Evolutionary conservation across 2,797 vertebrate genomes (phyloP), one percentile per base, ranked within the genome.

Genomic region (Ctenosaura bakeri): DNA sequence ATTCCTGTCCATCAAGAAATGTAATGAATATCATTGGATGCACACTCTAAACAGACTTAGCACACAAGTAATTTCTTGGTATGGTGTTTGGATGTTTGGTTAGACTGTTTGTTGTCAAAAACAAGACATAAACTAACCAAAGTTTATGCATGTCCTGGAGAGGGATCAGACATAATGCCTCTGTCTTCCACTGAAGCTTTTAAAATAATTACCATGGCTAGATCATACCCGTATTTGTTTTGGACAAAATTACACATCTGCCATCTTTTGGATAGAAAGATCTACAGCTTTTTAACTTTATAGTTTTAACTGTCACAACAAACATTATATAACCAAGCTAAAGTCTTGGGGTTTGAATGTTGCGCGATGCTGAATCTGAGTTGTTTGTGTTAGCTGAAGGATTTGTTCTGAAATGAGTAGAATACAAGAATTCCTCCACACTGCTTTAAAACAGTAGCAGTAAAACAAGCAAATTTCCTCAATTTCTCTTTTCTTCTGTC

Each of bases 331-430:
- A 71, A 32, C 62, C 24, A 73, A 38, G 24, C 32, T 38, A 20
- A 90, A 86, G n/a, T 12, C 46, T 80, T 46, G 20, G 42, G 5
- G 38, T 83, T 69, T 71, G 42, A 78, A 66, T 35, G 13, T 14
- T 46, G 26, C 59, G 24, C 20, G 29, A 32, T 32, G 29, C 10
- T 69, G 66, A 32, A 29, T 46, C 59, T 46, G 18, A 35, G 10
- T 79, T 76, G 84, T 29, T 64, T 86, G 42, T 62, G 6, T 54
- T 42, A 1, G 71, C 76, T 88, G 54, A 86, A 46, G 52, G 18
- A 66, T 78, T 92, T 94, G 52, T 73, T 29, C 74, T 83, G 69
- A 84, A 62, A 29, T 84, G 64, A 64, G 59, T 66, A 50, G 20
- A 20, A 42, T 71, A 64, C 24, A 73, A 87, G 26, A 46, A 71